Percentiles rank a stretch among this genome's conserved stretches.
Evolutionary conservation across 2,888 invertebrate species (phyloP).

Genomic region (Mimachlamys varia): DNA sequence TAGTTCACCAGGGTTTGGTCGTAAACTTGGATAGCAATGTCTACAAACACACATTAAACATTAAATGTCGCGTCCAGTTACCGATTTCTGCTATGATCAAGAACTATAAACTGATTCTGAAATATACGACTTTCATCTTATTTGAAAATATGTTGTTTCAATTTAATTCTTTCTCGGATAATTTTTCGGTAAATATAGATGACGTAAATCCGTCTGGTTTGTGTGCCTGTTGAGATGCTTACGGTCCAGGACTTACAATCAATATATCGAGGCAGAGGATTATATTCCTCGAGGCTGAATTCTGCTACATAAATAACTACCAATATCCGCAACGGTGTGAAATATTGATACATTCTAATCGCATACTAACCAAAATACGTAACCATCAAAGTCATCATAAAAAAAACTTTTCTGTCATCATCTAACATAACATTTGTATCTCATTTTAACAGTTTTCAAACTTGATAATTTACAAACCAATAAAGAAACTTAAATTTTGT

Average conservation of each 20-base stretch:
- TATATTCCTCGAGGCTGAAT: not conserved
- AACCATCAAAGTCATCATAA: not conserved
- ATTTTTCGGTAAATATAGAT: not conserved
- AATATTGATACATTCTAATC: constrained; percentile 9
- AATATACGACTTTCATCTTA: not conserved
- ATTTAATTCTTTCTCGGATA: not conserved
- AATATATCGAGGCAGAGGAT: not conserved
- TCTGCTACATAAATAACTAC: not conserved
- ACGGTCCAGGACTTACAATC: not conserved
- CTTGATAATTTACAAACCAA: not conserved
- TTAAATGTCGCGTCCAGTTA: not conserved
- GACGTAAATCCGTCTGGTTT: not conserved
- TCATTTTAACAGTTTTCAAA: not conserved
- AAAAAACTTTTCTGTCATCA: no score
- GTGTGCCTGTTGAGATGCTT: not conserved
- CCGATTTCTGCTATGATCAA: not conserved
- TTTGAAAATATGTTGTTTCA: not conserved
- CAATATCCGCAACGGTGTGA: not conserved
- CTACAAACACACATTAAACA: not conserved
- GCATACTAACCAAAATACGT: not conserved
- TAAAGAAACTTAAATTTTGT: not conserved
- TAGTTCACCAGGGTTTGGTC: not conserved
- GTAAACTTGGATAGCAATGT: not conserved
- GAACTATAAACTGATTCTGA: not conserved
- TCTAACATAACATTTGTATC: no score